These are phyloP conservation scores for Diplolepis rosae DNA, from an alignment of 2,888 invertebrate species.

Conservation along the genomic window DNA sequence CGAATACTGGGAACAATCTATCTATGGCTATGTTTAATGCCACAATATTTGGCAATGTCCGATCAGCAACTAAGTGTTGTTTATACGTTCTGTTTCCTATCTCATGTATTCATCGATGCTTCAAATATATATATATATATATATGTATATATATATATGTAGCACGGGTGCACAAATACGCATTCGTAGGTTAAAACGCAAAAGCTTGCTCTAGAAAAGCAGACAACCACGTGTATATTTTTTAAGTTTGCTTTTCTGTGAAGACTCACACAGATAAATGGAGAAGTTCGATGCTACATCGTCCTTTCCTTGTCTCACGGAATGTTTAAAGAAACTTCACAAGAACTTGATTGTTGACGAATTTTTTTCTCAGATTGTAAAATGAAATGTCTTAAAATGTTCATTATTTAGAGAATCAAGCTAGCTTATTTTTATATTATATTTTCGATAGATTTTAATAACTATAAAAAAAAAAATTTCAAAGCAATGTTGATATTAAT, in stretches of 20 bases:
- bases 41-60: not conserved
- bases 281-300: slow-evolving; percentile 41
- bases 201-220: slow-evolving; percentile 17
- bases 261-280: slow-evolving; percentile 9
- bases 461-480: too few species aligned
- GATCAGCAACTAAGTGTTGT: not conserved
- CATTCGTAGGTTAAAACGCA: slow-evolving; percentile 14
- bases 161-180: not conserved
- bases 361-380: not conserved
- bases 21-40: not conserved
- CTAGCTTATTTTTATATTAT: too few species aligned
- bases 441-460: too few species aligned
- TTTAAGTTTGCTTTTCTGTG: not conserved
- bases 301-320: slow-evolving; percentile 34
- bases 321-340: not conserved
- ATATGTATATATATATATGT: not conserved
- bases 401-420: too few species aligned
- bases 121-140: too few species aligned
- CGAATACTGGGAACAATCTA: not conserved
- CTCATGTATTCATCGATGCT: too few species aligned
- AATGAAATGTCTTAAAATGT: too few species aligned
- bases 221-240: slow-evolving; percentile 22
- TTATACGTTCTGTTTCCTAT: too few species aligned
- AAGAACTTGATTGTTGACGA: not conserved
- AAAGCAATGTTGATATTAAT: too few species aligned